Conservation (phyloP, 2,888 invertebrate genomes). For the Eristalis pertinax region DNA sequence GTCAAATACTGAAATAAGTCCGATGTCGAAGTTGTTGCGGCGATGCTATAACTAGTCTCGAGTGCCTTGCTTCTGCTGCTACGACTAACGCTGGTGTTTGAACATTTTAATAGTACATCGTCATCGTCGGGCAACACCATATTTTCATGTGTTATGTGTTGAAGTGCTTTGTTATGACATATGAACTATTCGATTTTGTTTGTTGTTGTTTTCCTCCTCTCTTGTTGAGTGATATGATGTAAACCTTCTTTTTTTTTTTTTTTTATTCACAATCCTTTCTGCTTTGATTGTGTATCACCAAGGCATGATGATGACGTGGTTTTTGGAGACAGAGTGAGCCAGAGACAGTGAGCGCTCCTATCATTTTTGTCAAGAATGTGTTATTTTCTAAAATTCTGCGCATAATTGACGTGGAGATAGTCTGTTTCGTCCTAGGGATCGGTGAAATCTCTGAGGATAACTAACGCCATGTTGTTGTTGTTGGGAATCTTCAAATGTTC, state of each 20-base stretch:
- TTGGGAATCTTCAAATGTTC: background rate
- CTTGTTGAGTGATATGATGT: slow-evolving; percentile 11
- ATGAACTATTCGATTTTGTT: slow-evolving; percentile 45
- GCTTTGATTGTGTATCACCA: slow-evolving; percentile 53
- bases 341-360: background rate
- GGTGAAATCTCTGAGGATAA: slow-evolving; percentile 42
- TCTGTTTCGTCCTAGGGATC: slow-evolving; percentile 57
- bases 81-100: slow-evolving; percentile 44
- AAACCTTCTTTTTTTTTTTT: background rate
- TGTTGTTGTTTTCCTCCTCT: background rate
- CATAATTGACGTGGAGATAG: slow-evolving; percentile 61
- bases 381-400: slow-evolving; percentile 29
- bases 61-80: slow-evolving; percentile 43
- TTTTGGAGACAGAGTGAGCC: no score
- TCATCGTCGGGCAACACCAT: slow-evolving; percentile 72
- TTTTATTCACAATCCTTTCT: slow-evolving; percentile 5
- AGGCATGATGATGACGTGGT: slow-evolving; percentile 43
- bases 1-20: slow-evolving; percentile 38
- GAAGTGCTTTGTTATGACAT: slow-evolving; percentile 61
- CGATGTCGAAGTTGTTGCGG: slow-evolving; percentile 24
- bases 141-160: slow-evolving; percentile 68
- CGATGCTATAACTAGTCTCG: slow-evolving; percentile 40
- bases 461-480: slow-evolving; percentile 47
- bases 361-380: slow-evolving; percentile 21
- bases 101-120: slow-evolving; percentile 62